Conservation (phyloP, 2,797 vertebrate genomes). For the Helarctos malayanus region DNA sequence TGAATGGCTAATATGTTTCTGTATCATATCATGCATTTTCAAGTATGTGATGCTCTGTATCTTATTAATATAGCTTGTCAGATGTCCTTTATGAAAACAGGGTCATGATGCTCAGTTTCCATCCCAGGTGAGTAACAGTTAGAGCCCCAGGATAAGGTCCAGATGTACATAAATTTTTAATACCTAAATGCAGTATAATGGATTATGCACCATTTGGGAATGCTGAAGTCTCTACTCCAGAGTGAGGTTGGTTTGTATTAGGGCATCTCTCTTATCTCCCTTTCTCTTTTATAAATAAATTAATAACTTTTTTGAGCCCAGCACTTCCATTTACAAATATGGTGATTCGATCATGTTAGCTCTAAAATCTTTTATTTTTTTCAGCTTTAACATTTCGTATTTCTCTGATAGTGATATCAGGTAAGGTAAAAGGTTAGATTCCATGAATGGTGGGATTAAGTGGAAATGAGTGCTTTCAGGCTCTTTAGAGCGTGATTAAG, state of each 20-base stretch:
- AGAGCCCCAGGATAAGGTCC: background rate
- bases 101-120: background rate
- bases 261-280: background rate
- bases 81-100: background rate
- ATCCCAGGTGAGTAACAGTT: background rate
- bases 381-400: background rate
- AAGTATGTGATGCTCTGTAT: background rate
- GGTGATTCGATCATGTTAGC: background rate
- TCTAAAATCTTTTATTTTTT: background rate
- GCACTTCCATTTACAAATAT: background rate
- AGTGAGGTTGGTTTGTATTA: background rate
- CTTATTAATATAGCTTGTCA: background rate
- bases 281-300: background rate
- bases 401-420: background rate
- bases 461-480: background rate
- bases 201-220: background rate
- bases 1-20: background rate
- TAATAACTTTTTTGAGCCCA: background rate
- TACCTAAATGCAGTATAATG: background rate
- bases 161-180: background rate
- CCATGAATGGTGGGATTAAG: background rate
- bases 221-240: background rate
- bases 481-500: background rate
- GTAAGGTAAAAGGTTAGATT: background rate
- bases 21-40: background rate